Conservation (phyloP, 1,140 invertebrate species). For the Bombus superbus region DNA sequence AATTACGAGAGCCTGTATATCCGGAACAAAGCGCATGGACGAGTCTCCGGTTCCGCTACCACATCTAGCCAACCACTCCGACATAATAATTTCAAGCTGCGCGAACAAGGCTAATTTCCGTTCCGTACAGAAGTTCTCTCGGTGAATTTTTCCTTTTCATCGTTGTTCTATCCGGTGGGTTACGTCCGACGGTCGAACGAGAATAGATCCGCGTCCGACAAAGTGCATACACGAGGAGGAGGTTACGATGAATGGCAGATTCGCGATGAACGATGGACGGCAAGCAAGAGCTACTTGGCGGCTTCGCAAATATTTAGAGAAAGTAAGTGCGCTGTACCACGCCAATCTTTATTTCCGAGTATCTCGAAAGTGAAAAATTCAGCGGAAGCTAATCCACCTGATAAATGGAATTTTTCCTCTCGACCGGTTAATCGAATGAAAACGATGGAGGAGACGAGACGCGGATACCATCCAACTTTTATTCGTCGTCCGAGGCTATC, state of each 20-base stretch:
- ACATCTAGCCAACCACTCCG: neutral
- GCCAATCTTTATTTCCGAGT: conserved; percentile 44
- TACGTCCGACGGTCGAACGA: neutral
- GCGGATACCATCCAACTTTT: too few relatives aligned
- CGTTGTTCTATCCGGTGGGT: too few relatives aligned
- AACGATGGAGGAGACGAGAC: neutral
- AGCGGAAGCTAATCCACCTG: neutral
- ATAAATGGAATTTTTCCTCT: conserved; percentile 20
- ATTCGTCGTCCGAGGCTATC: too few relatives aligned
- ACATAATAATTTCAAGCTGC: conserved; percentile 3
- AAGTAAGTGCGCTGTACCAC: conserved; percentile 28
- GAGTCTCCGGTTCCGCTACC: neutral
- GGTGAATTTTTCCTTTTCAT: neutral
- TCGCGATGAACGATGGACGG: neutral
- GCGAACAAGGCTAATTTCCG: neutral
- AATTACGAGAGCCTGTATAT: conserved; percentile 11
- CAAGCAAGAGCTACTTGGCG: neutral
- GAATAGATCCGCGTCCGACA: neutral
- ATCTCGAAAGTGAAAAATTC: conserved; percentile 23
- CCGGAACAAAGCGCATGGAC: neutral
- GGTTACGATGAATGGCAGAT: conserved; percentile 31
- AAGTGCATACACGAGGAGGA: neutral
- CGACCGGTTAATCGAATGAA: conserved; percentile 13
- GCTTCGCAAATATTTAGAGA: conserved; percentile 32
- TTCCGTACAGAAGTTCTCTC: too few relatives aligned